A percentile compares a stretch with the other conserved stretches of the same genome.
These are phyloP conservation scores for Cardiocondyla obscurior DNA, from an alignment of 1,140 invertebrate genomes.

Conservation along the genomic window DNA sequence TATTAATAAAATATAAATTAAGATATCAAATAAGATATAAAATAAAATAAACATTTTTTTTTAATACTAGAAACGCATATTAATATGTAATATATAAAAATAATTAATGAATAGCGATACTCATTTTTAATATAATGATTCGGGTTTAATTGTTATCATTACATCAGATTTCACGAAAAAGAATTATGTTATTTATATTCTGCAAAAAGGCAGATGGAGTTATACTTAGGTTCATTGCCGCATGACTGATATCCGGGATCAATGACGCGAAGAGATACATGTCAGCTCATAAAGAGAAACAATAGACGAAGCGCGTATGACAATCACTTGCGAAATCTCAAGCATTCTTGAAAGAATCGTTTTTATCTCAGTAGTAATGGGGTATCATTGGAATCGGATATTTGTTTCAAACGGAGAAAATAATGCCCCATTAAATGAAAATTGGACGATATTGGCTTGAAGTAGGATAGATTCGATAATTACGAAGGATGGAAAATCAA, in stretches of 20 bases:
- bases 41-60: too few species aligned
- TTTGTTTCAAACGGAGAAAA: constrained; percentile 75
- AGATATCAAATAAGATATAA: too few species aligned
- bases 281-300: constrained; percentile 37
- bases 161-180: background rate
- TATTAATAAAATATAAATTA: too few species aligned
- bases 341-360: constrained; percentile 5
- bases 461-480: constrained; percentile 69
- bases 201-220: background rate
- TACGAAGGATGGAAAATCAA: background rate
- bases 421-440: constrained; percentile 66
- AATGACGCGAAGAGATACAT: background rate
- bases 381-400: constrained; percentile 72
- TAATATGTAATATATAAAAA: background rate
- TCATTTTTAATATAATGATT: background rate
- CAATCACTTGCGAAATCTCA: constrained; percentile 41
- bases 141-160: background rate
- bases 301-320: constrained; percentile 13
- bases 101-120: background rate
- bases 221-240: constrained; percentile 17
- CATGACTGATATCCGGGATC: background rate
- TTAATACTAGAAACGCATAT: too few species aligned
- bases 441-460: constrained; percentile 7
- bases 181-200: background rate
- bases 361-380: background rate